These are phyloP conservation scores for Ptilorrhoa leucosticta DNA, from an alignment of 2,113 vertebrate species.

Conservation along the genomic window DNA sequence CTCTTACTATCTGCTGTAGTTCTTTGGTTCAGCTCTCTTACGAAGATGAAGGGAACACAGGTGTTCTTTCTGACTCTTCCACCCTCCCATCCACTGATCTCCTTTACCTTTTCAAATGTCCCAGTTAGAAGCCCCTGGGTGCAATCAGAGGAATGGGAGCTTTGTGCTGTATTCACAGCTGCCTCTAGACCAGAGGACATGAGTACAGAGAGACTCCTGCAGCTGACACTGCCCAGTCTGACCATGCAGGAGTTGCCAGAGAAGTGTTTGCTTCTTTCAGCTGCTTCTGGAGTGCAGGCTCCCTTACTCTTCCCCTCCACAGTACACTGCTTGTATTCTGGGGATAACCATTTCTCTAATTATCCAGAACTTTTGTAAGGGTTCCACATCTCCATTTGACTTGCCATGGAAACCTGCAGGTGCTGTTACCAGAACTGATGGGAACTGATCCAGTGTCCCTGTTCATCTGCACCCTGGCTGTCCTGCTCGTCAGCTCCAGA, in stretches of 20 bases:
- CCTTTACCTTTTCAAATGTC: neutral
- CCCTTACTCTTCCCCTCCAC: neutral
- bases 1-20: neutral
- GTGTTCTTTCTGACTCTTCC: neutral
- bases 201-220: neutral
- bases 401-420: neutral
- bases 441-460: neutral
- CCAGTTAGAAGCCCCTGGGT: neutral
- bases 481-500: neutral
- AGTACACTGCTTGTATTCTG: neutral
- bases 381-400: neutral
- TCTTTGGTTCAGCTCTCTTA: neutral
- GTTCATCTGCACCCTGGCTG: neutral
- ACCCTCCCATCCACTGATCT: neutral
- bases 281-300: neutral
- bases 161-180: neutral
- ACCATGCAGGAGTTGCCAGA: neutral
- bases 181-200: accelerated
- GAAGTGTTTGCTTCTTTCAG: neutral
- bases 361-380: neutral
- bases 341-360: neutral
- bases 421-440: neutral
- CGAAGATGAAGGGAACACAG: neutral
- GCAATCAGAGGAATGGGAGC: neutral
- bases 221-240: neutral